Percentiles rank a stretch among this genome's conserved stretches.
Evolutionary conservation across 2,113 vertebrate species (phyloP).

Genomic region (Leucosticte australis): DNA sequence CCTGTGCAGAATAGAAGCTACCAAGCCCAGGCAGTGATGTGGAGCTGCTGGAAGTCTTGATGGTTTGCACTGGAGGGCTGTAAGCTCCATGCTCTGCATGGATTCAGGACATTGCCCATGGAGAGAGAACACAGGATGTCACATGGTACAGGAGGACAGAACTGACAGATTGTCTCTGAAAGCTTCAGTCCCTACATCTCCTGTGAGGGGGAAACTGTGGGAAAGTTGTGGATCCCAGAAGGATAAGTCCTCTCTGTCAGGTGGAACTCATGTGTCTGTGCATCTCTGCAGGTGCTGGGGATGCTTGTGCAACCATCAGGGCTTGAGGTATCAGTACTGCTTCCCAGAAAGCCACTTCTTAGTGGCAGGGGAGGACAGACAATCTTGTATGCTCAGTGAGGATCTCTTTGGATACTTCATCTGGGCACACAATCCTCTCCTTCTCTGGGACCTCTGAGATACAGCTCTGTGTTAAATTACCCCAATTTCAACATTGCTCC

Average conservation of each 20-base stretch:
- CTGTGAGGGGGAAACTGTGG: background rate
- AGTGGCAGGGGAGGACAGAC: background rate
- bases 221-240: background rate
- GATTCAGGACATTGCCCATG: background rate
- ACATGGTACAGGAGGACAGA: background rate
- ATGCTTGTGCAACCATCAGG: background rate
- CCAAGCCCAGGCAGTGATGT: background rate
- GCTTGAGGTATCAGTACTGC: background rate
- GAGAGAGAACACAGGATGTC: background rate
- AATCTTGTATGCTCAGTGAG: background rate
- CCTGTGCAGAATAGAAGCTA: background rate
- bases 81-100: background rate
- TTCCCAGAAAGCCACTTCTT: background rate
- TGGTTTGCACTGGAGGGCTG: background rate
- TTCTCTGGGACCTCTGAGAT: background rate
- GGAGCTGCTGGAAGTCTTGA: background rate
- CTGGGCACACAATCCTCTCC: background rate
- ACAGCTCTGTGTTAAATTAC: background rate
- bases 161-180: background rate
- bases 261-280: background rate
- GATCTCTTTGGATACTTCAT: background rate
- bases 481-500: background rate
- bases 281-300: background rate
- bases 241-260: background rate
- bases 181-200: background rate